These are phyloP conservation scores for Thaumatotibia leucotreta DNA, from an alignment of 1,140 invertebrate species.

Conservation along the genomic window DNA sequence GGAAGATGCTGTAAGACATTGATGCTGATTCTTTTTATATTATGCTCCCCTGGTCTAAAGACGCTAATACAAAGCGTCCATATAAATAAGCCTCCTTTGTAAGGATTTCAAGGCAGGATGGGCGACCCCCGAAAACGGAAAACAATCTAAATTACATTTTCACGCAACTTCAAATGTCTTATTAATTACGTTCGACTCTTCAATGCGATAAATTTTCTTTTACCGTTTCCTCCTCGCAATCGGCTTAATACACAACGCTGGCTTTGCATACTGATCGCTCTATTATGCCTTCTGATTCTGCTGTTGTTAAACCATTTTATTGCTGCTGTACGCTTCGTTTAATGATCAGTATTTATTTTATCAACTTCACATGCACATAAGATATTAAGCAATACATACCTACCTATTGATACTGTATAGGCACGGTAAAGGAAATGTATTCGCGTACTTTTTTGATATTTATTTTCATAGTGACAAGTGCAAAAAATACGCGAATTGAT, in stretches of 20 bases:
- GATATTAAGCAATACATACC: too few relatives aligned
- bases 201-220: constrained; percentile 76
- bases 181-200: constrained; percentile 74
- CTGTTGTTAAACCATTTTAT: not conserved
- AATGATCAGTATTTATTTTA: not conserved
- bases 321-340: not conserved
- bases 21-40: constrained; percentile 76
- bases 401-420: too few relatives aligned
- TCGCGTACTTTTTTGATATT: too few relatives aligned
- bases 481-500: too few relatives aligned
- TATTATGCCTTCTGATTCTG: constrained; percentile 34
- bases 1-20: constrained; percentile 73
- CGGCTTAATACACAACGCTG: constrained; percentile 61
- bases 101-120: constrained; percentile 55
- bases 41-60: constrained; percentile 70
- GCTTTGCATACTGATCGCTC: constrained; percentile 52
- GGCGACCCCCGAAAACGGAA: constrained; percentile 55
- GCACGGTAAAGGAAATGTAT: too few relatives aligned
- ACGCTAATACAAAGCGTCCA: constrained; percentile 73
- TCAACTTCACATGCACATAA: not conserved
- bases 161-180: constrained; percentile 77
- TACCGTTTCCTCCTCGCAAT: constrained; percentile 58
- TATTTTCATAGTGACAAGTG: too few relatives aligned
- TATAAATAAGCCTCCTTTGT: constrained; percentile 73
- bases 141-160: constrained; percentile 77